Evolutionary conservation across 2,797 vertebrate genomes (phyloP).

Genomic region (Molothrus aeneus): DNA sequence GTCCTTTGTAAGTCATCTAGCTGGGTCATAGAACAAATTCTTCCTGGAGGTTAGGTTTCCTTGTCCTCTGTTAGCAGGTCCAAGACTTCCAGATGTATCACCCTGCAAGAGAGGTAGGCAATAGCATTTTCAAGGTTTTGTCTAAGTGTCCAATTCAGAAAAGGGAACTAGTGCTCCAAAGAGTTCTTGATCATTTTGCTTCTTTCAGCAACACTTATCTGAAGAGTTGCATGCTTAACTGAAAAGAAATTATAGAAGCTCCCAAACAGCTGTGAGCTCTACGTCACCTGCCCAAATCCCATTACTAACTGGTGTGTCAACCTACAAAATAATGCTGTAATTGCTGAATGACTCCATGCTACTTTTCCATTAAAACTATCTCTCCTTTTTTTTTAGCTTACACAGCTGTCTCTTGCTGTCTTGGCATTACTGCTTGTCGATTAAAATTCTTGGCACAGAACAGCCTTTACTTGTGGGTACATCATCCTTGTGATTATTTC

Average conservation of each 20-base stretch:
- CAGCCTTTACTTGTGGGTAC: background rate
- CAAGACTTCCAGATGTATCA: background rate
- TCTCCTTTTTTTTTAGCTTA: background rate
- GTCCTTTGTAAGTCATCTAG: background rate
- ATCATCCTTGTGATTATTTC: constrained; percentile 11
- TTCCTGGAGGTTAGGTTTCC: background rate
- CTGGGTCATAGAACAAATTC: background rate
- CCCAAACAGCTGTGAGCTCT: background rate
- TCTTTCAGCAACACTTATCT: background rate
- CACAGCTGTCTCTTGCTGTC: constrained; percentile 21
- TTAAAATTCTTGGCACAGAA: constrained; percentile 48
- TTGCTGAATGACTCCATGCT: background rate
- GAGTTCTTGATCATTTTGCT: background rate
- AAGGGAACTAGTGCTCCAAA: background rate
- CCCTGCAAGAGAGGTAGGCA: background rate
- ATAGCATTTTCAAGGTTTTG: background rate
- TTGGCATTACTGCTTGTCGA: background rate
- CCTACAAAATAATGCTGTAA: background rate
- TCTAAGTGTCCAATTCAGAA: background rate
- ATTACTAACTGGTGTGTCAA: background rate
- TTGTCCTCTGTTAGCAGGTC: background rate
- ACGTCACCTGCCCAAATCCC: background rate
- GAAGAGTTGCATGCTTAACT: background rate
- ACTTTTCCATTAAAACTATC: background rate
- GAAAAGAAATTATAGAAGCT: background rate